These are phyloP conservation scores for Scaptomyza tumidula DNA, from an alignment of 2,888 invertebrate species.

Conservation along the genomic window DNA sequence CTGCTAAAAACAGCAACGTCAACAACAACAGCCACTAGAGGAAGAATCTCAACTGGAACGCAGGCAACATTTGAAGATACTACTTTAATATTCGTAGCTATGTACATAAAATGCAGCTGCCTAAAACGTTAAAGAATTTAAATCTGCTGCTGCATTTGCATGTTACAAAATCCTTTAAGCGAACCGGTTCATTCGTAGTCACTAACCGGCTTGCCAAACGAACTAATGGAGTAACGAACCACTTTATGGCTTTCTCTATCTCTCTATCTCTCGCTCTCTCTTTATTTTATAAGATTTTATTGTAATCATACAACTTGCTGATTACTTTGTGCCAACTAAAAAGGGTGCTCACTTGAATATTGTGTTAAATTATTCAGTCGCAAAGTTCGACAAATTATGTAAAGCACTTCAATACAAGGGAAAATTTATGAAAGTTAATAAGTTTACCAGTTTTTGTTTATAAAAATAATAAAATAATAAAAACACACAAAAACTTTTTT, in stretches of 20 bases:
- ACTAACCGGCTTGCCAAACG: constrained; percentile 30
- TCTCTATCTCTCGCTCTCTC: background rate
- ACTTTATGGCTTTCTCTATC: constrained; percentile 1
- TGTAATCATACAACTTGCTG: constrained; percentile 35
- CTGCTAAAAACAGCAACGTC: constrained; percentile 40
- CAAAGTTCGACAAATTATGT: constrained; percentile 24
- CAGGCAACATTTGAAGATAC: constrained; percentile 55
- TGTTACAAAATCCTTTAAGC: constrained; percentile 34
- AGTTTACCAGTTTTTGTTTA: constrained; percentile 9
- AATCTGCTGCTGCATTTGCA: constrained; percentile 42
- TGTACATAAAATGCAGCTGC: constrained; percentile 66
- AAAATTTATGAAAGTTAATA: constrained; percentile 25
- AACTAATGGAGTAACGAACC: constrained; percentile 31
- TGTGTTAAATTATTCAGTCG: constrained; percentile 29
- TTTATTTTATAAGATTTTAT: constrained; percentile 35
- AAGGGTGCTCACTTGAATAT: constrained; percentile 6
- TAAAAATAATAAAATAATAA: constrained; percentile 4
- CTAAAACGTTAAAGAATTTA: constrained; percentile 45
- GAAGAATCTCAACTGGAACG: constrained; percentile 16
- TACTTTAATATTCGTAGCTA: constrained; percentile 71
- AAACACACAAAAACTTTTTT: background rate
- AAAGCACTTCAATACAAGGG: constrained; percentile 22
- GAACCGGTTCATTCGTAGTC: constrained; percentile 36
- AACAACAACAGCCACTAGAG: constrained; percentile 38
- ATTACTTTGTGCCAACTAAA: constrained; percentile 32